These are phyloP conservation scores for Archegozetes longisetosus DNA, from an alignment of 1,140 invertebrate species.

Conservation along the genomic window DNA sequence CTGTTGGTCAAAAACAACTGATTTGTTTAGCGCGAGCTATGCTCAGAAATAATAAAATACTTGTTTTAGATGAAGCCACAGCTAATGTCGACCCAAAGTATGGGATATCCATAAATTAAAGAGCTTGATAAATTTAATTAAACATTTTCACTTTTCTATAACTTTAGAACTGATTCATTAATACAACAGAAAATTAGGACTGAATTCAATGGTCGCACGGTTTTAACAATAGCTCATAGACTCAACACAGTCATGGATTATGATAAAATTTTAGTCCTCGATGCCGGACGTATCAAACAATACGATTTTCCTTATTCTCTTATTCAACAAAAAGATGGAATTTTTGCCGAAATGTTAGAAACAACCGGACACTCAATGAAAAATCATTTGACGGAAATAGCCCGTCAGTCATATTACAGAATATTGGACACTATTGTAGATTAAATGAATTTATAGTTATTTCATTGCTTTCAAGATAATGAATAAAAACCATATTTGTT, in stretches of 20 bases:
- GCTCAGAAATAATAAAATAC: not conserved
- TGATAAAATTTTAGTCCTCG: slow-evolving; percentile 53
- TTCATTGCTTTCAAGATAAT: too few relatives aligned
- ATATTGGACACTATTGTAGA: too few relatives aligned
- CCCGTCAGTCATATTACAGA: too few relatives aligned
- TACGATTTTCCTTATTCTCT: slow-evolving; percentile 27
- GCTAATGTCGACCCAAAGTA: not conserved
- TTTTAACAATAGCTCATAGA: slow-evolving; percentile 64
- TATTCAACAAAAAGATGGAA: slow-evolving; percentile 51
- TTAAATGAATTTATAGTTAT: too few relatives aligned
- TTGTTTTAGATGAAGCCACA: not conserved
- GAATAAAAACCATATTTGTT: too few relatives aligned
- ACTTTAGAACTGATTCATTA: slow-evolving; percentile 40
- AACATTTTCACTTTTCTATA: not conserved
- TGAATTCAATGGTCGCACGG: slow-evolving; percentile 53
- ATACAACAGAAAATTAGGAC: slow-evolving; percentile 54
- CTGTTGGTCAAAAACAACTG: slow-evolving; percentile 31
- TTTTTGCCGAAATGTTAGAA: slow-evolving; percentile 68
- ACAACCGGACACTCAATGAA: not conserved
- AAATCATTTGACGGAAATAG: not conserved
- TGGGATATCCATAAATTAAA: not conserved
- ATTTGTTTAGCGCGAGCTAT: slow-evolving; percentile 22
- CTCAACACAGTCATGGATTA: slow-evolving; percentile 62
- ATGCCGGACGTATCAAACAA: slow-evolving; percentile 37
- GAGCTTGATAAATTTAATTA: too few relatives aligned